These are phyloP conservation scores for Psittacus erithacus DNA, from an alignment of 2,113 vertebrate genomes.

Conservation along the genomic window DNA sequence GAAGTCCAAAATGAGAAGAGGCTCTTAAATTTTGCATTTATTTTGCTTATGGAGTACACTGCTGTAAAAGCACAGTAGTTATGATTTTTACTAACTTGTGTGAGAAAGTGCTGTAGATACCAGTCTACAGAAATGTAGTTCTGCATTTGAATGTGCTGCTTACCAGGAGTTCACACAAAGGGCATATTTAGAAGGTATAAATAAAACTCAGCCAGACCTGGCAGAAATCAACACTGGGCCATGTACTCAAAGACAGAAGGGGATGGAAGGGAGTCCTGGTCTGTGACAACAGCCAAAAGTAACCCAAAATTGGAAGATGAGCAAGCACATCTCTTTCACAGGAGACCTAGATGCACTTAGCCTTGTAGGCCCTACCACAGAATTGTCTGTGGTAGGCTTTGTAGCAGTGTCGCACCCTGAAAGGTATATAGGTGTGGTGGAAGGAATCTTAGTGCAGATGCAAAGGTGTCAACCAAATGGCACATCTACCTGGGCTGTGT, in stretches of 20 bases:
- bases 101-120: background rate
- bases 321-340: background rate
- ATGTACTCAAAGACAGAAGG: background rate
- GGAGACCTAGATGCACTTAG: background rate
- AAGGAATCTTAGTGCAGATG: background rate
- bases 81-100: background rate
- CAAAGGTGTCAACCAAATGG: accelerated
- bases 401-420: background rate
- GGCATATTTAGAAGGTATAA: background rate
- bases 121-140: background rate
- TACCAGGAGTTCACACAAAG: background rate
- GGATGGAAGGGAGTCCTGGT: background rate
- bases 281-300: background rate
- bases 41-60: background rate
- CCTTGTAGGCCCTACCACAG: background rate
- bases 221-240: background rate
- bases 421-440: background rate
- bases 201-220: background rate
- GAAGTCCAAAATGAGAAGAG: background rate
- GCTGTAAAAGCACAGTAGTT: background rate
- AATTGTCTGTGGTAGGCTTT: background rate
- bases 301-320: background rate
- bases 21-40: background rate
- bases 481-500: background rate
- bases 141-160: background rate